These are phyloP conservation scores for Cerastoderma edule DNA, from an alignment of 2,888 invertebrate species.

Conservation along the genomic window DNA sequence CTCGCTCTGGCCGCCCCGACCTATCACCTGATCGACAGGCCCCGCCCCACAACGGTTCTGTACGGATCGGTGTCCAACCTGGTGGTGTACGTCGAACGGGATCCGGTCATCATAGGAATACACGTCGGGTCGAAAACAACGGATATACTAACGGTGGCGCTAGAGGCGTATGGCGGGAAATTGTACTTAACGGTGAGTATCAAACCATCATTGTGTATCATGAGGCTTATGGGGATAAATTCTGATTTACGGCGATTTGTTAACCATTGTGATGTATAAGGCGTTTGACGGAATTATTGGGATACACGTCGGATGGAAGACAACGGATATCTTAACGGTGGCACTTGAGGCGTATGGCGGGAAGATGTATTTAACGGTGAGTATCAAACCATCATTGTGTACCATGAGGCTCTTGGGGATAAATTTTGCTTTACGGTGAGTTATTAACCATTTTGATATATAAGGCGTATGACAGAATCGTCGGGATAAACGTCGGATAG, in stretches of 20 bases:
- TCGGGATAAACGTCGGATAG: slow-evolving; percentile 1
- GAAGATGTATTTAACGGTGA: background rate
- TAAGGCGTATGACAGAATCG: no score
- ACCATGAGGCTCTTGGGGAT: no score
- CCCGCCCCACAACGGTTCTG: background rate
- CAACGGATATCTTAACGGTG: background rate
- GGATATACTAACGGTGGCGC: background rate
- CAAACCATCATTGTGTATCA: no score
- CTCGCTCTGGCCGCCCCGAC: slow-evolving; percentile 10
- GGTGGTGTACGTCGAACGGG: background rate
- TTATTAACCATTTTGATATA: no score
- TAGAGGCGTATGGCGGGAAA: background rate
- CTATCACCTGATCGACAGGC: slow-evolving; percentile 7
- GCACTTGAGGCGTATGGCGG: background rate
- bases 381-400: no score
- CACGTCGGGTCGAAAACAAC: no score
- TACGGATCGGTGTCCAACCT: slow-evolving; percentile 4
- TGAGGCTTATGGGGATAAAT: no score
- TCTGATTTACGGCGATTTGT: no score
- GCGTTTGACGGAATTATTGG: no score
- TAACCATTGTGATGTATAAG: no score
- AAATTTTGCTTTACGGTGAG: no score
- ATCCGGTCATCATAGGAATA: slow-evolving; percentile 9
- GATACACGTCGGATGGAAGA: background rate
- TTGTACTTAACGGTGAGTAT: background rate